Evolutionary conservation across 1,140 invertebrate species (phyloP).

Genomic region (Drosophila sechellia): DNA sequence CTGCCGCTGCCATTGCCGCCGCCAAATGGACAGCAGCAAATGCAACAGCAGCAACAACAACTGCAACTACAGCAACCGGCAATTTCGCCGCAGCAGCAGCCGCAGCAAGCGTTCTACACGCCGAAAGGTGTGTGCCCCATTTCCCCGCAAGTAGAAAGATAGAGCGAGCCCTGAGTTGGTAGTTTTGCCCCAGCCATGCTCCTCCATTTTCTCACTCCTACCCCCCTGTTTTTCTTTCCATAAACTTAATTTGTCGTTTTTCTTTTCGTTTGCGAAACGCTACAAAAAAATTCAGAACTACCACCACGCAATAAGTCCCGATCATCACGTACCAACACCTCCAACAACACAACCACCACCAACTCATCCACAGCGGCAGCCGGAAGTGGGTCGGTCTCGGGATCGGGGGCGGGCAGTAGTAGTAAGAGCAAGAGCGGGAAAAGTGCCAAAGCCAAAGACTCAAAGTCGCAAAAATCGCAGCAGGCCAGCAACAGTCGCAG

Average conservation of each 20-base stretch:
- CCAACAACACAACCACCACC: conserved; percentile 54
- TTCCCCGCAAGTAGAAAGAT: conserved; percentile 5
- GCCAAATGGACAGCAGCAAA: conserved; percentile 64
- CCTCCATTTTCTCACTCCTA: conserved; percentile 45
- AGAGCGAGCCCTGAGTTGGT: conserved; percentile 38
- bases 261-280: conserved; percentile 51
- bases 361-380: conserved; percentile 60
- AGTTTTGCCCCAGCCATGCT: conserved; percentile 30
- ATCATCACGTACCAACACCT: conserved; percentile 76
- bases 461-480: conserved; percentile 52
- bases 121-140: conserved; percentile 87
- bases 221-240: conserved; percentile 3
- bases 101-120: conserved; percentile 86
- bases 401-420: conserved; percentile 54
- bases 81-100: conserved; percentile 62
- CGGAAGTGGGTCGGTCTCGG: conserved; percentile 37
- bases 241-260: conserved; percentile 59
- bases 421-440: conserved; percentile 60
- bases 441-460: conserved; percentile 73
- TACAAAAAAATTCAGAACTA: conserved; percentile 70
- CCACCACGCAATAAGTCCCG: conserved; percentile 83
- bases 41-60: conserved; percentile 65
- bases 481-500: conserved; percentile 63
- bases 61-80: conserved; percentile 65
- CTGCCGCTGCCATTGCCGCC: conserved; percentile 80